Percentiles rank a stretch among this genome's conserved stretches.
Conservation (phyloP, 2,113 vertebrate species). For the Seriola aureovittata region DNA sequence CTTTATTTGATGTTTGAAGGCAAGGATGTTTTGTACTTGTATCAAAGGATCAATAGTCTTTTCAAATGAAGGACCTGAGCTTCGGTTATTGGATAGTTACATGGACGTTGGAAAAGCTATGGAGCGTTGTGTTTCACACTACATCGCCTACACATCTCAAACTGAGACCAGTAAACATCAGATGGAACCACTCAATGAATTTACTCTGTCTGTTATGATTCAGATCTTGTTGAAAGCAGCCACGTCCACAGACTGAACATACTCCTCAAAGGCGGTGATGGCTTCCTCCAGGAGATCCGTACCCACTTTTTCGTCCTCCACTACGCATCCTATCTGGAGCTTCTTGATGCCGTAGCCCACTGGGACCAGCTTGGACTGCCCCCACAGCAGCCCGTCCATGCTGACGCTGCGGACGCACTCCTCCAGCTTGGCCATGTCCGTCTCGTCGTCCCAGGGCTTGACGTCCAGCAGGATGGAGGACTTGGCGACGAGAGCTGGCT, state of each 20-base stretch:
- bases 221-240: constrained; percentile 98
- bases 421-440: constrained; percentile 93
- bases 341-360: constrained; percentile 98
- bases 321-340: constrained; percentile 96
- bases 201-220: constrained; percentile 40
- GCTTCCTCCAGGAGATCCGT: constrained; percentile 94
- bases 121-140: constrained; percentile 4
- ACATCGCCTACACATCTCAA: not conserved
- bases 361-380: constrained; percentile 93
- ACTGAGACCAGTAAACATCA: constrained; percentile 13
- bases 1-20: constrained; percentile 64
- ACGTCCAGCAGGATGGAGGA: constrained; percentile 95
- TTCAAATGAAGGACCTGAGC: constrained; percentile 46
- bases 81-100: constrained; percentile 10
- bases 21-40: constrained; percentile 11
- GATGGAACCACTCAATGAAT: not conserved
- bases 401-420: constrained; percentile 91
- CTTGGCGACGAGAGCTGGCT: constrained; percentile 93
- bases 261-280: constrained; percentile 95
- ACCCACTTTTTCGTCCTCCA: constrained; percentile 97
- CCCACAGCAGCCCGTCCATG: constrained; percentile 95
- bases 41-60: constrained; percentile 38
- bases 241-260: constrained; percentile 96
- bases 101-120: not conserved
- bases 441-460: constrained; percentile 98